A percentile compares a stretch with the other conserved stretches of the same genome.
Conservation (phyloP, 2,888 invertebrate species). For the Cheiracanthium punctorium region DNA sequence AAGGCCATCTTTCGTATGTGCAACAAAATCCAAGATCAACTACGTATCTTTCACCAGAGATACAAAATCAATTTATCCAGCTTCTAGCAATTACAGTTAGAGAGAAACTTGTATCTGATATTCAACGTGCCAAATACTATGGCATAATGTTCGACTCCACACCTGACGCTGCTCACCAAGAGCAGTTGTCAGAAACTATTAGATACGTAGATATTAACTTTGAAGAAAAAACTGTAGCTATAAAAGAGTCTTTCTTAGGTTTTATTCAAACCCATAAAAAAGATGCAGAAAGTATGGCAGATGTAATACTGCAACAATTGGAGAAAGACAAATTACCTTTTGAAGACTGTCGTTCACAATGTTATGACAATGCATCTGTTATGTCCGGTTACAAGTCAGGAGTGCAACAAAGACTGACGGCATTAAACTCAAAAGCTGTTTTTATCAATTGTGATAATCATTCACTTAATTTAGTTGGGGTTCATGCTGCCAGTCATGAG, state of each 20-base stretch:
- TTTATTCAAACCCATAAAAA: background rate
- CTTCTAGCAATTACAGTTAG: background rate
- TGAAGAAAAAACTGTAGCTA: background rate
- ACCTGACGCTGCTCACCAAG: background rate
- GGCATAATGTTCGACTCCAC: background rate
- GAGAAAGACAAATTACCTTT: background rate
- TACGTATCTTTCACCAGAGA: background rate
- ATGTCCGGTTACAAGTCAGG: constrained; percentile 16
- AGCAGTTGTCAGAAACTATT: background rate
- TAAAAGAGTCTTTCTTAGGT: constrained; percentile 17
- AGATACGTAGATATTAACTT: constrained; percentile 10
- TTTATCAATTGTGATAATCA: background rate
- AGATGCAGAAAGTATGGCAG: background rate
- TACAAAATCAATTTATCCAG: constrained; percentile 16
- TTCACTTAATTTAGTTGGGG: background rate
- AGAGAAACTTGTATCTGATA: background rate
- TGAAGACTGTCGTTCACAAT: background rate
- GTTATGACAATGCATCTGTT: constrained; percentile 13
- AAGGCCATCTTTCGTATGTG: too few species aligned
- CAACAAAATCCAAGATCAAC: too few species aligned
- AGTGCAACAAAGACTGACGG: background rate
- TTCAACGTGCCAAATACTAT: background rate
- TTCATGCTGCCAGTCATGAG: background rate
- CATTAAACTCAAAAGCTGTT: background rate
- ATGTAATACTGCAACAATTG: background rate